phyloP scores from a whole-genome alignment of 2,797 vertebrate genomes.

The Ptychobarbus kaznakovi region DNA sequence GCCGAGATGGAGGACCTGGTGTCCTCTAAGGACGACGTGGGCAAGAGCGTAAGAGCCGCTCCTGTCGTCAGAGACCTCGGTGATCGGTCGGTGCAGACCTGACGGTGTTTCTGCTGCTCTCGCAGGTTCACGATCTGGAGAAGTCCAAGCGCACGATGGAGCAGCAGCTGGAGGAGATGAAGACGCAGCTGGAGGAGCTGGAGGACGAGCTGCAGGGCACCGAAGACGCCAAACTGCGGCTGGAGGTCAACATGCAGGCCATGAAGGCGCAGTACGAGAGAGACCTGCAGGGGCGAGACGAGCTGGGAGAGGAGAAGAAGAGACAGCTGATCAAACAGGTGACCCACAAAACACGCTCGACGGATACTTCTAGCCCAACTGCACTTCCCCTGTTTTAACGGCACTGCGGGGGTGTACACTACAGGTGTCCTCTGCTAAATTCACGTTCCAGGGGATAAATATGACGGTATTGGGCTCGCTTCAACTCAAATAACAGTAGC shows the following conservation, averaged over 20 bases:
- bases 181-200: slow-evolving; percentile 87
- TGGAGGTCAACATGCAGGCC: slow-evolving; percentile 91
- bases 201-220: slow-evolving; percentile 90
- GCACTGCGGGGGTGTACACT: too few species aligned
- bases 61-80: not conserved
- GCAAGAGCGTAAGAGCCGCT: slow-evolving; percentile 89
- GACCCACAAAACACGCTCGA: too few species aligned
- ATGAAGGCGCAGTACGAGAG: slow-evolving; percentile 89
- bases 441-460: too few species aligned
- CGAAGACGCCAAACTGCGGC: slow-evolving; percentile 86
- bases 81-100: not conserved
- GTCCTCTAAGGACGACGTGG: slow-evolving; percentile 95
- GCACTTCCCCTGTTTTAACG: too few species aligned
- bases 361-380: too few species aligned
- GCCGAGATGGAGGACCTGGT: slow-evolving; percentile 97
- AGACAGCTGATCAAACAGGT: slow-evolving; percentile 92
- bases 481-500: too few species aligned
- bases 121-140: slow-evolving; percentile 95
- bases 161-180: slow-evolving; percentile 91
- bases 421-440: too few species aligned
- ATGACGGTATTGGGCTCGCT: too few species aligned
- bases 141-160: slow-evolving; percentile 90
- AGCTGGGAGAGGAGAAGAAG: slow-evolving; percentile 96
- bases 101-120: not conserved
- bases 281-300: slow-evolving; percentile 88